Evolutionary conservation across 2,888 invertebrate species (phyloP).

Genomic region (Syrista parreyssii): DNA sequence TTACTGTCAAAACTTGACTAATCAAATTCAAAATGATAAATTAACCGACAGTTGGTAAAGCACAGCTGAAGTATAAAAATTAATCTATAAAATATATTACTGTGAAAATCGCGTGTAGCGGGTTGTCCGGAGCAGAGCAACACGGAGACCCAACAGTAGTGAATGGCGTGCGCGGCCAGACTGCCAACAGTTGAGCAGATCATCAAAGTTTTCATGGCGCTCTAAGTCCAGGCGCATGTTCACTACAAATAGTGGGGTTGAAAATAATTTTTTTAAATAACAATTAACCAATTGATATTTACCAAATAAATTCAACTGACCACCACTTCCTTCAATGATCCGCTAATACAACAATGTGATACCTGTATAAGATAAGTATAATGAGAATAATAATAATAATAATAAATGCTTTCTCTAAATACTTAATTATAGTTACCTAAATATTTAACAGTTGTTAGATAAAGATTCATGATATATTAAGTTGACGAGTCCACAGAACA

Average conservation of each 20-base stretch:
- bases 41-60: not conserved
- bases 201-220: not conserved
- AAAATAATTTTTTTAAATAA: not conserved
- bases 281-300: not conserved
- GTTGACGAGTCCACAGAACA: not conserved
- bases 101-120: conserved; percentile 9
- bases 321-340: not conserved
- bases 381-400: not conserved
- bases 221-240: not conserved
- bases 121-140: conserved; percentile 9
- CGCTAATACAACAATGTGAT: not conserved
- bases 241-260: not conserved
- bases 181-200: conserved; percentile 40
- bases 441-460: not conserved
- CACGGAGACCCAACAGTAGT: conserved; percentile 43
- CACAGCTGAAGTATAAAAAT: not conserved
- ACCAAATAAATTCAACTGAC: not conserved
- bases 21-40: not conserved
- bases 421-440: not conserved
- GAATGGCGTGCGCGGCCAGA: conserved; percentile 57
- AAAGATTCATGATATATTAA: not conserved
- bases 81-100: not conserved
- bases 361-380: not conserved
- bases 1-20: not conserved
- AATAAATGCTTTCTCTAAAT: not conserved